Percentiles rank a stretch among this genome's conserved stretches.
Conservation (phyloP, 2,113 vertebrate genomes). For the Embiotoca jacksoni region DNA sequence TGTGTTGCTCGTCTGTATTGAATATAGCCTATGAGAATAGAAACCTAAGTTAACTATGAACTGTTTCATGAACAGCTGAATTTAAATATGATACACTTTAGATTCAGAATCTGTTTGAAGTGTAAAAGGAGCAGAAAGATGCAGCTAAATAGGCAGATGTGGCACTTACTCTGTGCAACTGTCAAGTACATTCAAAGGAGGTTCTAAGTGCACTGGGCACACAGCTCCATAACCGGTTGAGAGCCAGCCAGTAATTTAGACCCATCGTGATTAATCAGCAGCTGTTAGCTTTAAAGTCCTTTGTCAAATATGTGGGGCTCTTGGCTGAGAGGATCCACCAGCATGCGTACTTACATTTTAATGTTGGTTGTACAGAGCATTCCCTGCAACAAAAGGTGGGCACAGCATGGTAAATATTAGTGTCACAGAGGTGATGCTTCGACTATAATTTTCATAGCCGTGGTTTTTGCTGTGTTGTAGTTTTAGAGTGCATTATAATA, state of each 20-base stretch:
- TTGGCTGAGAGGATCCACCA: slow-evolving; percentile 53
- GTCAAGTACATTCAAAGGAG: slow-evolving; percentile 72
- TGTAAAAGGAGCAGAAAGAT: slow-evolving; percentile 46
- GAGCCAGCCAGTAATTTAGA: slow-evolving; percentile 73
- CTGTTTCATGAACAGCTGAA: neutral
- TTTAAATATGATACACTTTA: slow-evolving; percentile 6
- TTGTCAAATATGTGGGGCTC: slow-evolving; percentile 62
- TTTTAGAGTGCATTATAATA: slow-evolving; percentile 61
- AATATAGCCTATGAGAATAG: neutral
- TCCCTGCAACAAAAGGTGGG: slow-evolving; percentile 22
- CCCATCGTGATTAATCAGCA: slow-evolving; percentile 78
- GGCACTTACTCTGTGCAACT: slow-evolving; percentile 68
- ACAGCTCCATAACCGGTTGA: slow-evolving; percentile 63
- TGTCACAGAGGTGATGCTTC: slow-evolving; percentile 38
- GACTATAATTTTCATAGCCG: slow-evolving; percentile 51
- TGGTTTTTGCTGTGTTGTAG: slow-evolving; percentile 41
- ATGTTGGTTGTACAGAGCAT: slow-evolving; percentile 20
- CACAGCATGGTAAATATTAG: slow-evolving; percentile 48
- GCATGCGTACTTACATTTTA: slow-evolving; percentile 41
- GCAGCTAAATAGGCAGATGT: slow-evolving; percentile 55
- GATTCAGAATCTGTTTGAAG: slow-evolving; percentile 31
- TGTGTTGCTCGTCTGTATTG: neutral
- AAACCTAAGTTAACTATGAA: neutral
- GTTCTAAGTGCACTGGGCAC: slow-evolving; percentile 66
- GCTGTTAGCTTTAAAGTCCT: slow-evolving; percentile 73